These are phyloP conservation scores for Neria commutata DNA, from an alignment of 2,888 invertebrate species.

Conservation along the genomic window DNA sequence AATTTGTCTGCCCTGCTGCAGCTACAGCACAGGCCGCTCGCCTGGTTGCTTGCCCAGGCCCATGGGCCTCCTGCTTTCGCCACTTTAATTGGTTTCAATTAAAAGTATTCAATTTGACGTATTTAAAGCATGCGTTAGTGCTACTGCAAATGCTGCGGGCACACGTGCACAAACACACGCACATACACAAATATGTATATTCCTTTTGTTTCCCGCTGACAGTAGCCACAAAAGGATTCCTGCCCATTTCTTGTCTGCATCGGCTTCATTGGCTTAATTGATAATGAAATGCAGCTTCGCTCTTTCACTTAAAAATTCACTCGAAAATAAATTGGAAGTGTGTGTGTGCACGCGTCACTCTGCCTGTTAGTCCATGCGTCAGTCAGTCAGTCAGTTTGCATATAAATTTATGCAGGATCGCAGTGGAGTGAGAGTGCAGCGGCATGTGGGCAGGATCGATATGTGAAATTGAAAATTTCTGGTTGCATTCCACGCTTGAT, in stretches of 20 bases:
- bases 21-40: too few species aligned
- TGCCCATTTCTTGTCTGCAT: background rate
- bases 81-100: conserved; percentile 38
- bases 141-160: conserved; percentile 39
- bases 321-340: conserved; percentile 6
- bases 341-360: background rate
- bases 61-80: too few species aligned
- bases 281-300: conserved; percentile 31
- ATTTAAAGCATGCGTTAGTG: background rate
- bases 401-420: conserved; percentile 44
- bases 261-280: conserved; percentile 45
- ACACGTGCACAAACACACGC: background rate
- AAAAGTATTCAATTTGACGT: conserved; percentile 27
- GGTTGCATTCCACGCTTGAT: too few species aligned
- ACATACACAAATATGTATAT: background rate
- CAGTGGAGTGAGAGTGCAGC: conserved; percentile 5
- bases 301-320: conserved; percentile 10
- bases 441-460: conserved; percentile 46
- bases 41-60: too few species aligned
- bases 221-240: conserved; percentile 13
- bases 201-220: conserved; percentile 7
- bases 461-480: conserved; percentile 17
- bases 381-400: too few species aligned
- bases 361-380: too few species aligned
- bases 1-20: too few species aligned